A percentile compares a stretch with the other conserved stretches of the same genome.
Evolutionary conservation across 1,140 invertebrate genomes (phyloP).

Genomic region (Popillia japonica): DNA sequence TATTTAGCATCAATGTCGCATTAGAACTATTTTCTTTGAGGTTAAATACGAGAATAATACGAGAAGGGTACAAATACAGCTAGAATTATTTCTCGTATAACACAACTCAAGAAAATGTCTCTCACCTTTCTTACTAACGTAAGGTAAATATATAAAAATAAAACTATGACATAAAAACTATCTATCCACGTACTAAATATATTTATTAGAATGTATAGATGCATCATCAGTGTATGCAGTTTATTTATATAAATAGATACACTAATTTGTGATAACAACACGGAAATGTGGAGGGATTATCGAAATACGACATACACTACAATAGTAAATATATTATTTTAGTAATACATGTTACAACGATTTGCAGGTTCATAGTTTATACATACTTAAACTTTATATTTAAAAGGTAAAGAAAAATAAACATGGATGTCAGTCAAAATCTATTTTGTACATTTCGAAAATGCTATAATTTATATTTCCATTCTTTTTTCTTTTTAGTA

Average conservation of each 20-base stretch:
- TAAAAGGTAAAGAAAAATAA: not conserved
- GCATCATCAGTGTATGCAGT: not conserved
- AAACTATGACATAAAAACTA: constrained; percentile 3
- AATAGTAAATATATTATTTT: not conserved
- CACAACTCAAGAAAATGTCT: not conserved
- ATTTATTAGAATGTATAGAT: constrained; percentile 21
- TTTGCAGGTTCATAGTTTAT: not conserved
- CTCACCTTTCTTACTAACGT: not conserved
- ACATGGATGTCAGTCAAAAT: constrained; percentile 14
- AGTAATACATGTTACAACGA: not conserved
- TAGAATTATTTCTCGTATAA: not conserved
- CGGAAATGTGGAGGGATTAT: not conserved
- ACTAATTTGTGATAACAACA: not conserved
- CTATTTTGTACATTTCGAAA: constrained; percentile 15
- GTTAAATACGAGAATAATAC: not conserved
- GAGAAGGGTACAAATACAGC: not conserved
- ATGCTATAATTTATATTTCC: not conserved
- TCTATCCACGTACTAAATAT: not conserved
- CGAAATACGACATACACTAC: constrained; percentile 21
- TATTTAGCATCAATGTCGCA: not conserved
- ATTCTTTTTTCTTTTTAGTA: constrained; percentile 5
- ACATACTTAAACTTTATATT: no score
- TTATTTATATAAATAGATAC: not conserved
- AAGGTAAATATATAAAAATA: not conserved
- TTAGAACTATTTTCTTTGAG: not conserved